Evolutionary conservation across 2,797 vertebrate genomes (phyloP).

Genomic region (Nannoperca obscura): DNA sequence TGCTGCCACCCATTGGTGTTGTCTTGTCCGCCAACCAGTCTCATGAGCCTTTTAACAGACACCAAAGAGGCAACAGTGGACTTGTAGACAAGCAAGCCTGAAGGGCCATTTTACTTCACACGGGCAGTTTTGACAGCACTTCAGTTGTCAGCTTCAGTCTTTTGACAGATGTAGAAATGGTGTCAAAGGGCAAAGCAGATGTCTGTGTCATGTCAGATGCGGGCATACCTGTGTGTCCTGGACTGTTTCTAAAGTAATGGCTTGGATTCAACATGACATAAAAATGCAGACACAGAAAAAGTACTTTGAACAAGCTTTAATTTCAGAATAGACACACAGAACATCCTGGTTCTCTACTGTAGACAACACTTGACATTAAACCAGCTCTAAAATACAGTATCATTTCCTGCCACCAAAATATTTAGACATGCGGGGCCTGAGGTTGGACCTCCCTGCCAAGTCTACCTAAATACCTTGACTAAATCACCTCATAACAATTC

Average conservation of each 20-base stretch:
- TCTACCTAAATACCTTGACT: conserved; percentile 23
- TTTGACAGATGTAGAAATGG: conserved; percentile 60
- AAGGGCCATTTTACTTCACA: conserved; percentile 41
- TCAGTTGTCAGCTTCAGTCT: conserved; percentile 52
- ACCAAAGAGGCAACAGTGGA: conserved; percentile 22
- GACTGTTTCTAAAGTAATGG: conserved; percentile 33
- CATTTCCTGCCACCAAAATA: neutral
- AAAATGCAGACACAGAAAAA: conserved; percentile 17
- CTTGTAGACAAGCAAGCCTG: conserved; percentile 27
- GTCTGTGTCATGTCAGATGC: conserved; percentile 45
- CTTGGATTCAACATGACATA: conserved; percentile 37
- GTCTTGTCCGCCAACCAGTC: conserved; percentile 46
- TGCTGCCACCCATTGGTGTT: conserved; percentile 32
- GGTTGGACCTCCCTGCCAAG: conserved; percentile 13
- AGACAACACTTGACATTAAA: conserved; percentile 17
- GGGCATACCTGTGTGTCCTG: conserved; percentile 40
- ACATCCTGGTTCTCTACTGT: conserved; percentile 1
- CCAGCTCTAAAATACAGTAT: conserved; percentile 12
- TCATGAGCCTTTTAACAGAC: conserved; percentile 45
- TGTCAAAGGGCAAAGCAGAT: conserved; percentile 67
- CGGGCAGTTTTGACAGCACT: conserved; percentile 42
- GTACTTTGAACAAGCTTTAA: conserved; percentile 35
- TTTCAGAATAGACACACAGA: conserved; percentile 10
- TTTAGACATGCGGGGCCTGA: conserved; percentile 21
- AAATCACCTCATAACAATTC: conserved; percentile 34